Conservation (phyloP, 2,888 invertebrate species). For the Amphipyra tragopoginis region DNA sequence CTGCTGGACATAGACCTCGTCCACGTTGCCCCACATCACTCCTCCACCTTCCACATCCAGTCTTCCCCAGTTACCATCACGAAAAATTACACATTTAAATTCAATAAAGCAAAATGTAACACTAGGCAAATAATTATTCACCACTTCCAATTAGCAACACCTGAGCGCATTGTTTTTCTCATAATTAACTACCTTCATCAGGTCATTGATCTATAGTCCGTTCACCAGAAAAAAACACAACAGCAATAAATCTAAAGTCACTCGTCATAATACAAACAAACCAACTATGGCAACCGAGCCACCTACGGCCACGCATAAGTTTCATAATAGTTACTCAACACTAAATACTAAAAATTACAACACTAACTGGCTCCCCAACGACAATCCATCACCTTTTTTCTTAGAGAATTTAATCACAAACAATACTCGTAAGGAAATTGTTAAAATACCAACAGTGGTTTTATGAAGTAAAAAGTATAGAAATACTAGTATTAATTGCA, state of each 20-base stretch:
- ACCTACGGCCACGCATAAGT: neutral
- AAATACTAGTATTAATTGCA: constrained; percentile 69
- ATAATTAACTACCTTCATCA: neutral
- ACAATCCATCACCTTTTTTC: constrained; percentile 51
- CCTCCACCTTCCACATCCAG: too few species aligned
- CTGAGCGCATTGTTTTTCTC: neutral
- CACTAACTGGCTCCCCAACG: constrained; percentile 19
- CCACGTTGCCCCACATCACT: too few species aligned
- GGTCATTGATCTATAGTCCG: constrained; percentile 2
- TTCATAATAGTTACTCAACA: constrained; percentile 18
- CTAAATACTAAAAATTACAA: constrained; percentile 38
- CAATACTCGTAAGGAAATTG: constrained; percentile 73
- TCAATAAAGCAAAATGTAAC: too few species aligned
- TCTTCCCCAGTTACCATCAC: too few species aligned
- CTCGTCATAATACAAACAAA: constrained; percentile 2
- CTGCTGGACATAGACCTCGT: too few species aligned
- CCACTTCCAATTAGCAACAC: too few species aligned
- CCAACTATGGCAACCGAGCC: neutral
- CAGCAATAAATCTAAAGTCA: constrained; percentile 37
- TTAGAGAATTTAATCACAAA: constrained; percentile 67
- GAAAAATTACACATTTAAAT: too few species aligned
- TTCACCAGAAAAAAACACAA: constrained; percentile 7
- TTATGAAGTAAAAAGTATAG: constrained; percentile 64
- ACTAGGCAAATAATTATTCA: neutral
- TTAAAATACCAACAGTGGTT: constrained; percentile 71